Conservation (phyloP, 2,888 invertebrate species). For the Ommatoiulus sabulosus region DNA sequence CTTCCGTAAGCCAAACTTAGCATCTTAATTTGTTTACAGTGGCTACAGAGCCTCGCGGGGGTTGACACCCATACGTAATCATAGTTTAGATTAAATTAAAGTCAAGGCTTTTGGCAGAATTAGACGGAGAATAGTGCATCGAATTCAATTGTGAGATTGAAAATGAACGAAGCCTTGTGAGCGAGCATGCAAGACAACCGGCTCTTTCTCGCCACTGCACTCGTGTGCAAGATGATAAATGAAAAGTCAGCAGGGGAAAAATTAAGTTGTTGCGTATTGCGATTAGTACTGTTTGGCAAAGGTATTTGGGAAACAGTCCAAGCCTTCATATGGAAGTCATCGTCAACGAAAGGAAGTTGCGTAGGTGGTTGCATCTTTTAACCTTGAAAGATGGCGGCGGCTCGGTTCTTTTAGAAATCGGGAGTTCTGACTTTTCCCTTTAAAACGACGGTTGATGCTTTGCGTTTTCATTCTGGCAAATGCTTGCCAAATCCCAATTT, state of each 20-base stretch:
- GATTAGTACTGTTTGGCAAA: constrained; percentile 34
- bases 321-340: constrained; percentile 18
- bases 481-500: constrained; percentile 3
- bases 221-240: constrained; percentile 24
- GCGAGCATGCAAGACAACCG: not conserved
- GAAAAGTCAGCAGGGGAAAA: constrained; percentile 10
- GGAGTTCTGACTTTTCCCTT: constrained; percentile 17
- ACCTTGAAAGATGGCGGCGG: constrained; percentile 34
- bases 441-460: not conserved
- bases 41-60: too few relatives aligned
- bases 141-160: too few relatives aligned
- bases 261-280: constrained; percentile 18
- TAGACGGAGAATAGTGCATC: too few relatives aligned
- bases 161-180: not conserved
- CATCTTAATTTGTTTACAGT: too few relatives aligned
- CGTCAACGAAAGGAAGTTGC: constrained; percentile 11
- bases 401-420: not conserved
- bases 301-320: constrained; percentile 14
- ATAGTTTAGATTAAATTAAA: too few relatives aligned
- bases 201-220: not conserved
- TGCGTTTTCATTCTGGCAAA: constrained; percentile 6
- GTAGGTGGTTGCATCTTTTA: constrained; percentile 34
- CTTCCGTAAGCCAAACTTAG: too few relatives aligned
- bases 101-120: too few relatives aligned
- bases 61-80: too few relatives aligned